Evolutionary conservation across 30 jellyfish, hydroid and myxozoan genomes (phyloP), one percentile per base, ranked within the genome.

Genomic region (Sanderia malayensis): DNA sequence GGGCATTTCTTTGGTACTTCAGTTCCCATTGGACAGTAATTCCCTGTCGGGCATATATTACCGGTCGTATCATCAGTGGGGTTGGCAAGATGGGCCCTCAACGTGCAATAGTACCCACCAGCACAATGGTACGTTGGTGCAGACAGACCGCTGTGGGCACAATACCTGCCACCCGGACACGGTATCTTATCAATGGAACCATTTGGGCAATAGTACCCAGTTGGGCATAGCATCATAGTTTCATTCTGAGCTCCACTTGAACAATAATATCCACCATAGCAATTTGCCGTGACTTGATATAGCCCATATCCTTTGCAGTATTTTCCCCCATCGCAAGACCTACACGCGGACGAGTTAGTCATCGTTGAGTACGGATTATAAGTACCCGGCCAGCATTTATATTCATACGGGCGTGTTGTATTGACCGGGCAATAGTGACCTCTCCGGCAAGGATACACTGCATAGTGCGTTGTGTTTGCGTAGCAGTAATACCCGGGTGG

Each of bases 341-440:
- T 13, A 63, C 99, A 93, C 13, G 96, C 95, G 53, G 99, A 65
- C 11, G 71, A 29, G 58, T 79, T 76, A 6, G 85, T 85, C 70
- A 85, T 96, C 0, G 62, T 45, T 2, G 86, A 58, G 70, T 37
- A 47, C 0, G 94, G 95, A 65, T 93, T 93, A 58, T 69, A 93
- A 0, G 95, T 80, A 11, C 99, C 99, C 33, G 99, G 99, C 82
- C 94, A 57, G 76, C 99, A 93, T 53, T 81, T 72, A 93, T 57
- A 71, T 49, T 79, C 72, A 63, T 44, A 76, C 24, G 96, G 95
- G 4, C 76, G 86, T 17, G 99, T 93, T 19, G 99, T 93, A 65
- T 93, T 93, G 55, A 79, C 15, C 0, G 94, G 96, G 72, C 99
- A 93, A 85, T 72, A 93, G 60, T 84, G 94, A 24, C 99, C 99